phyloP scores from a whole-genome alignment of 2,797 vertebrate species.

The Coregonus ussuriensis region DNA sequence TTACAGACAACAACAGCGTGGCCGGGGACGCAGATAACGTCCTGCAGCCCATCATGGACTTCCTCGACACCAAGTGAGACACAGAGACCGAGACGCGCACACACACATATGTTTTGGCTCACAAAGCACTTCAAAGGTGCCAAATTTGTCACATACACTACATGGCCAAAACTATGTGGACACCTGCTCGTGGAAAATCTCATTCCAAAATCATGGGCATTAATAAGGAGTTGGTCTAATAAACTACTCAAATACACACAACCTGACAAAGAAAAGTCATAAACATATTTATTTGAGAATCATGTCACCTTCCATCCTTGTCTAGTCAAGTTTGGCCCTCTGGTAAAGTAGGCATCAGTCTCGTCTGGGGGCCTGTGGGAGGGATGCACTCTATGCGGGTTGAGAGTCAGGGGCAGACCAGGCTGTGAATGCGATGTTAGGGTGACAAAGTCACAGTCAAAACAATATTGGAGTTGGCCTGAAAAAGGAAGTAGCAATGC shows the following conservation, averaged over 20 bases:
- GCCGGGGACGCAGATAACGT: constrained; percentile 95
- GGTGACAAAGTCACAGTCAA: neutral
- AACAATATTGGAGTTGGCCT: neutral
- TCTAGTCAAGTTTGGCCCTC: neutral
- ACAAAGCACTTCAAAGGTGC: no score
- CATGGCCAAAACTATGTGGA: no score
- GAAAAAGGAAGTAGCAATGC: neutral
- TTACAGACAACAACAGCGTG: constrained; percentile 91
- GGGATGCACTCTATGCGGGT: neutral
- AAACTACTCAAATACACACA: no score
- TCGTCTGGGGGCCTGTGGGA: neutral
- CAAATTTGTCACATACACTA: no score
- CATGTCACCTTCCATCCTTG: no score
- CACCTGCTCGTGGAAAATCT: no score
- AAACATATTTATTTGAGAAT: no score
- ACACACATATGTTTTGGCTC: neutral
- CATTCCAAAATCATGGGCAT: no score
- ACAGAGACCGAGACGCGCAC: neutral
- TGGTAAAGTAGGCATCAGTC: neutral
- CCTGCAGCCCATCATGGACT: constrained; percentile 97
- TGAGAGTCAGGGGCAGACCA: neutral
- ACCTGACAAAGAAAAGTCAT: no score
- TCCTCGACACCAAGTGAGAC: constrained; percentile 96
- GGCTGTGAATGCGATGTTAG: neutral
- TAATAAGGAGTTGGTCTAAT: no score